Evolutionary conservation across 2,888 invertebrate species (phyloP).

Genomic region (Tribolium freemani): DNA sequence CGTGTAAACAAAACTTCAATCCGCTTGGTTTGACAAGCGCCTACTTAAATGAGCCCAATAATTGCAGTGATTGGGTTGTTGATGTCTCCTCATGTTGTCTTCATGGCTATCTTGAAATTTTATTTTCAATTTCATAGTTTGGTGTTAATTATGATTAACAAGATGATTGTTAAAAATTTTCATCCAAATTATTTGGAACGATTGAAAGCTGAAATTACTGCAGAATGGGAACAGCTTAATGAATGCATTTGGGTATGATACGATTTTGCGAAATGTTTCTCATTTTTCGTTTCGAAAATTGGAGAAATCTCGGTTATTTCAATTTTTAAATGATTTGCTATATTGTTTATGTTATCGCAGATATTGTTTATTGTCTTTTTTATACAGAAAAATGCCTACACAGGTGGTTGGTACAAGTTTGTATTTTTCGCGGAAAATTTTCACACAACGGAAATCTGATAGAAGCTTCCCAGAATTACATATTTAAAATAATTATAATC

Average conservation of each 20-base stretch:
- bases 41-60: not conserved
- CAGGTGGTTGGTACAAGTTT: too few relatives aligned
- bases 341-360: not conserved
- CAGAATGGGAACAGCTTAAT: slow-evolving; percentile 60
- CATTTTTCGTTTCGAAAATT: not conserved
- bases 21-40: slow-evolving; percentile 2
- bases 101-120: not conserved
- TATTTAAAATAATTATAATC: too few relatives aligned
- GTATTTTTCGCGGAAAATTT: too few relatives aligned
- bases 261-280: not conserved
- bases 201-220: slow-evolving; percentile 54
- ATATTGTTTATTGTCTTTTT: not conserved
- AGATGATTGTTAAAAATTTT: slow-evolving; percentile 34
- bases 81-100: not conserved
- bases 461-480: too few relatives aligned
- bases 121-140: not conserved
- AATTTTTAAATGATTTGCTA: not conserved
- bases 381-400: not conserved
- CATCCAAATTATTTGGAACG: slow-evolving; percentile 38
- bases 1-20: slow-evolving; percentile 13
- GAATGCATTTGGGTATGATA: slow-evolving; percentile 62
- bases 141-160: not conserved
- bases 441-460: too few relatives aligned
- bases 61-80: not conserved
- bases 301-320: not conserved